Evolutionary conservation across 2,113 vertebrate genomes (phyloP).

Genomic region (Odontophorus gujanensis): DNA sequence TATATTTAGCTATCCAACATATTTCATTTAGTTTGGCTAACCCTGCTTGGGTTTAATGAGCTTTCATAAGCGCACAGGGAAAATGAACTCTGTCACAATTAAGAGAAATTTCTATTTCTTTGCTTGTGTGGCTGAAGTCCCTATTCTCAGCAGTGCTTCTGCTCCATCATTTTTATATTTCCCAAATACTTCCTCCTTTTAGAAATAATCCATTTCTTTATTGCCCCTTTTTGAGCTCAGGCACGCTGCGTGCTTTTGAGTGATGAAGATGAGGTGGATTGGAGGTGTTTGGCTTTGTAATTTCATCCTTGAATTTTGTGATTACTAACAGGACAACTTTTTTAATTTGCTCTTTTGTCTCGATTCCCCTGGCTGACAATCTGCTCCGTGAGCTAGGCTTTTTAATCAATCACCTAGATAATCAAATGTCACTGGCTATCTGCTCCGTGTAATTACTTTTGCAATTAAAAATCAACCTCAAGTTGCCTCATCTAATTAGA

Average conservation of each 20-base stretch:
- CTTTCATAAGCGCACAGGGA: slow-evolving; percentile 7
- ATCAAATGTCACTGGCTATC: slow-evolving; percentile 99
- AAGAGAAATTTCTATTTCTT: slow-evolving; percentile 53
- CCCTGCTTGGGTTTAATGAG: slow-evolving; percentile 30
- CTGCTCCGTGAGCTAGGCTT: slow-evolving; percentile 93
- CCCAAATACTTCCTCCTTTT: slow-evolving; percentile 81
- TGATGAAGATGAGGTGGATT: slow-evolving; percentile 81
- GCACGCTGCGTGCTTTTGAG: slow-evolving; percentile 74
- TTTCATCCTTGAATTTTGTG: slow-evolving; percentile 99
- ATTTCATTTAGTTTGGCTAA: slow-evolving; percentile 18
- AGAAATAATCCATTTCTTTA: slow-evolving; percentile 82
- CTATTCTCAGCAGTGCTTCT: slow-evolving; percentile 66
- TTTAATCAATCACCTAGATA: slow-evolving; percentile 99
- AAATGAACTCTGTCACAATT: slow-evolving; percentile 53
- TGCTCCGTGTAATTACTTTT: slow-evolving; percentile 99
- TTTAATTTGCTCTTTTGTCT: slow-evolving; percentile 99
- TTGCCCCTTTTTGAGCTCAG: slow-evolving; percentile 46
- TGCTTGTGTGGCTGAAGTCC: slow-evolving; percentile 50
- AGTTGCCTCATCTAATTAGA: slow-evolving; percentile 99
- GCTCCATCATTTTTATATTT: slow-evolving; percentile 51
- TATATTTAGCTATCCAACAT: neutral
- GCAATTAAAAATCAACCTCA: slow-evolving; percentile 99
- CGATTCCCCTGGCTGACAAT: slow-evolving; percentile 96
- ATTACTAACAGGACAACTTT: slow-evolving; percentile 99
- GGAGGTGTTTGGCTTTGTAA: slow-evolving; percentile 94